These are phyloP conservation scores for Todus mexicanus DNA, from an alignment of 2,797 vertebrate species.

Conservation along the genomic window DNA sequence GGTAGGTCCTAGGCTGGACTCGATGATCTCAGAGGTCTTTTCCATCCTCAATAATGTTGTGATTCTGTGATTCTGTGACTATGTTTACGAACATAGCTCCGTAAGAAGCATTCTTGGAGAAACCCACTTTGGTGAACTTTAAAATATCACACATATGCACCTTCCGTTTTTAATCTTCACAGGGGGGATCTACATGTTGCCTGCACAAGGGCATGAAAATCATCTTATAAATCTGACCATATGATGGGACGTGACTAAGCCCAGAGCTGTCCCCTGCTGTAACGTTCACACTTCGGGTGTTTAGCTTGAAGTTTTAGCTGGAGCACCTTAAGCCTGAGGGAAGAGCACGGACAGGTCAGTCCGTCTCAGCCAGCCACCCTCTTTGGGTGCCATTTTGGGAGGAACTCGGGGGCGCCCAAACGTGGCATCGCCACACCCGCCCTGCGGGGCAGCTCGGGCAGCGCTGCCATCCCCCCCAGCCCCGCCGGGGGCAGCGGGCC, in stretches of 20 bases:
- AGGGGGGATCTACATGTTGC: background rate
- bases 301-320: background rate
- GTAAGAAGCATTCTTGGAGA: background rate
- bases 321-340: background rate
- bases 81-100: too few relatives aligned
- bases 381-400: background rate
- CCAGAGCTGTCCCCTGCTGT: background rate
- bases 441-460: background rate
- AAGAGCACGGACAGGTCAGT: background rate
- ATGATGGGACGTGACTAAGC: background rate
- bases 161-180: background rate
- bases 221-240: accelerated
- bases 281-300: background rate
- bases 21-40: too few relatives aligned
- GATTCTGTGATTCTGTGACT: too few relatives aligned
- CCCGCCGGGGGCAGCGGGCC: background rate
- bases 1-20: too few relatives aligned
- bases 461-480: background rate
- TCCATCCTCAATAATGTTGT: background rate
- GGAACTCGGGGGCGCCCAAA: background rate
- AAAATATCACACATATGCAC: background rate
- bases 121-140: background rate
- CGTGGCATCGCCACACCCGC: background rate
- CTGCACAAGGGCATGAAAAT: background rate
- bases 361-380: background rate